Conservation (phyloP, 2,888 invertebrate species). For the Cheilosia vernalis region DNA sequence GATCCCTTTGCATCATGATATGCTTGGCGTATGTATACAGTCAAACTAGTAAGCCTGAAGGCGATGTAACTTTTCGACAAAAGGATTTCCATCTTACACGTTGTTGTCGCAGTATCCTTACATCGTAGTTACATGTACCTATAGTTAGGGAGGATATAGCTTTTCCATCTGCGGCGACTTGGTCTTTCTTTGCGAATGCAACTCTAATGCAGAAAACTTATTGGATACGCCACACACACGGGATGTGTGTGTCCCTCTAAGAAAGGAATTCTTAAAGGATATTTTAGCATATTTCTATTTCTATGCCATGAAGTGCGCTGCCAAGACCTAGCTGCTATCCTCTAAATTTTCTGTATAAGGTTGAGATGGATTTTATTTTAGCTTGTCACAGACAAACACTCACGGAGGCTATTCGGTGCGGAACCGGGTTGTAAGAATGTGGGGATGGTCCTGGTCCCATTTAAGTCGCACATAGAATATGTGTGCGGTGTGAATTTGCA, state of each 20-base stretch:
- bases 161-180: conserved; percentile 5
- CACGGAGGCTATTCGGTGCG: conserved; percentile 25
- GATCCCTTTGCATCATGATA: conserved; percentile 66
- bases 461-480: conserved; percentile 43
- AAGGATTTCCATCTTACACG: conserved; percentile 69
- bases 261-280: conserved; percentile 40
- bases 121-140: conserved; percentile 10
- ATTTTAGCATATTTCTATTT: conserved; percentile 35
- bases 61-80: conserved; percentile 71
- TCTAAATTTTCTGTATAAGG: conserved; percentile 38
- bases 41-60: conserved; percentile 21
- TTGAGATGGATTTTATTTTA: conserved; percentile 56
- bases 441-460: conserved; percentile 36
- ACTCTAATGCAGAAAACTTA: conserved; percentile 44
- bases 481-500: conserved; percentile 56
- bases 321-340: conserved; percentile 21
- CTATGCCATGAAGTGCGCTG: not conserved
- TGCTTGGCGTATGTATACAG: conserved; percentile 4
- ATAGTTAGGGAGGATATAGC: conserved; percentile 19
- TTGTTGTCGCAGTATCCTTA: conserved; percentile 47
- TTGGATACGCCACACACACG: conserved; percentile 18
- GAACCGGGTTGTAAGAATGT: conserved; percentile 17
- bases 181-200: conserved; percentile 1
- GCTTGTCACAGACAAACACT: conserved; percentile 34
- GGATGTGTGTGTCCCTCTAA: conserved; percentile 13